Evolutionary conservation across 2,113 vertebrate genomes (phyloP).

Genomic region (Ploceus nigricollis): DNA sequence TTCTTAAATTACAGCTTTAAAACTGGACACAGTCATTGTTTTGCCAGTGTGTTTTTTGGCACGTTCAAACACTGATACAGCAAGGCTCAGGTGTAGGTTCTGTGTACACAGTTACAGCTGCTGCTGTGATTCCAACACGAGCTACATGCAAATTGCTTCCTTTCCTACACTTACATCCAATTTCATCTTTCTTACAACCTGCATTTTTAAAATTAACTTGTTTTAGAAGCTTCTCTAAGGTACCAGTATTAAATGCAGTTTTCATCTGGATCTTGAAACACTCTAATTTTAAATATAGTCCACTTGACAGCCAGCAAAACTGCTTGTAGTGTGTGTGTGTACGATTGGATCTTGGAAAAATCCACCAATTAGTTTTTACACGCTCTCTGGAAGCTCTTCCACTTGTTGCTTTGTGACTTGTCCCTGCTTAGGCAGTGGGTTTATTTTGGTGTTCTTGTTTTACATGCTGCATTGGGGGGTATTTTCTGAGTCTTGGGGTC

Average conservation of each 20-base stretch:
- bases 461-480: neutral
- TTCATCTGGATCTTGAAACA: neutral
- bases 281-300: neutral
- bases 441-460: neutral
- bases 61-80: neutral
- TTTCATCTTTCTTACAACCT: neutral
- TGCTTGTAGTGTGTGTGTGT: neutral
- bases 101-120: slow-evolving; percentile 9
- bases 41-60: neutral
- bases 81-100: neutral
- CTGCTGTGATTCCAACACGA: neutral
- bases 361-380: neutral
- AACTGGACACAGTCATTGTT: neutral
- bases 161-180: neutral
- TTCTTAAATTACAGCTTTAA: neutral
- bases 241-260: neutral
- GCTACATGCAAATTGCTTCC: neutral
- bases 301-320: neutral
- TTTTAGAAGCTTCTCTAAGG: neutral
- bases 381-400: neutral
- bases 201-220: neutral
- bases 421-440: neutral
- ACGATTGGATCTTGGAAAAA: neutral
- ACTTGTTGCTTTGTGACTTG: neutral
- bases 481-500: neutral